These are phyloP conservation scores for Epinephelus moara DNA, from an alignment of 2,113 vertebrate species.

Conservation along the genomic window DNA sequence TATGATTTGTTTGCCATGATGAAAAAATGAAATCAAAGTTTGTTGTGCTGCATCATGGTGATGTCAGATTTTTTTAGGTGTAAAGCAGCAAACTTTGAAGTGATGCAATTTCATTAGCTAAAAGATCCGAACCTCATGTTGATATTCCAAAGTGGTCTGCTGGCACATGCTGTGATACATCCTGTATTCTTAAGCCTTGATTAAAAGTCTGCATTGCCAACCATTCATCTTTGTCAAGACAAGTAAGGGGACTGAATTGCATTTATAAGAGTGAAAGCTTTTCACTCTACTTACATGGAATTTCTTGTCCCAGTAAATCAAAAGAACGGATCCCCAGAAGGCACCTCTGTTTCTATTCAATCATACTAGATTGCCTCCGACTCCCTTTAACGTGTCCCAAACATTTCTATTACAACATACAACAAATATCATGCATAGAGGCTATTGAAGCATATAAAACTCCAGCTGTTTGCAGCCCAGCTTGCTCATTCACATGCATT, in stretches of 20 bases:
- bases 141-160: slow-evolving; percentile 63
- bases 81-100: slow-evolving; percentile 4
- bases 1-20: background rate
- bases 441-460: slow-evolving; percentile 48
- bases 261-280: slow-evolving; percentile 63
- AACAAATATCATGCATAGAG: slow-evolving; percentile 56
- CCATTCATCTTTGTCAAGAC: slow-evolving; percentile 67
- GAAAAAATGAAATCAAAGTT: slow-evolving; percentile 4
- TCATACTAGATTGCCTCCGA: slow-evolving; percentile 44
- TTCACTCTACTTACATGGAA: slow-evolving; percentile 54
- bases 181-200: slow-evolving; percentile 54
- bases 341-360: slow-evolving; percentile 56
- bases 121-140: slow-evolving; percentile 36
- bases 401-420: slow-evolving; percentile 52
- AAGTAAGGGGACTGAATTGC: slow-evolving; percentile 50
- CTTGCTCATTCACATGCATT: slow-evolving; percentile 63
- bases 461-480: slow-evolving; percentile 66
- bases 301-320: slow-evolving; percentile 66
- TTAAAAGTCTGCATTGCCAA: slow-evolving; percentile 63
- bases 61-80: background rate
- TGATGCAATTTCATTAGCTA: slow-evolving; percentile 30
- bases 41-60: background rate
- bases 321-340: slow-evolving; percentile 51
- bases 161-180: slow-evolving; percentile 57
- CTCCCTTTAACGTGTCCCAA: slow-evolving; percentile 45